Evolutionary conservation across 2,797 vertebrate species (phyloP).

Genomic region (Gephyroberyx darwinii): DNA sequence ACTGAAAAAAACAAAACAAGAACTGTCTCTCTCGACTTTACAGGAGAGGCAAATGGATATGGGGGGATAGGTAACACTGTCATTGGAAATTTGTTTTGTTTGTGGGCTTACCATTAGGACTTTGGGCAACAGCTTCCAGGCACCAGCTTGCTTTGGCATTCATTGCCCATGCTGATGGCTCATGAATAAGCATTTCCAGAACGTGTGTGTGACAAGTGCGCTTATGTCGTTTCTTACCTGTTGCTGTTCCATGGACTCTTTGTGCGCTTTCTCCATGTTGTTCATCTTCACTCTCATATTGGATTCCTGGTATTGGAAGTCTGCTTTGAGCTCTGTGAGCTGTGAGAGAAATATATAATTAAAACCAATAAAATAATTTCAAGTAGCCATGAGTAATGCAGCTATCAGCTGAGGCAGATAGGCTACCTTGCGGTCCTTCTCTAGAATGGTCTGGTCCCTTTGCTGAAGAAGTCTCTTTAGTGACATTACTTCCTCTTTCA

Average conservation of each 20-base stretch:
- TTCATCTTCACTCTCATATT: constrained; percentile 99
- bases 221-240: constrained; percentile 81
- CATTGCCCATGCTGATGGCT: background rate
- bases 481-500: constrained; percentile 99
- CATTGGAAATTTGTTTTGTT: too few relatives aligned
- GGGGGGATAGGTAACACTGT: too few relatives aligned
- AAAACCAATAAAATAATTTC: background rate
- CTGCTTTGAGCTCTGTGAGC: constrained; percentile 97
- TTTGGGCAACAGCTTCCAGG: background rate
- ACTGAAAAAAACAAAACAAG: too few relatives aligned
- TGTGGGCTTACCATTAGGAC: too few relatives aligned
- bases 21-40: too few relatives aligned
- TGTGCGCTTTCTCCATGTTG: constrained; percentile 98
- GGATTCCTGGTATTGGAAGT: constrained; percentile 98
- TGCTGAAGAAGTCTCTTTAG: constrained; percentile 97
- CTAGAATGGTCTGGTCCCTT: constrained; percentile 96
- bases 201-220: background rate
- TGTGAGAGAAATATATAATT: constrained; percentile 49
- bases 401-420: background rate
- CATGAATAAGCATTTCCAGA: background rate
- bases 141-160: background rate
- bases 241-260: constrained; percentile 95
- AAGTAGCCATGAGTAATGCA: background rate
- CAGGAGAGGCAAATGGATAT: too few relatives aligned
- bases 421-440: constrained; percentile 96